phyloP scores from a whole-genome alignment of 2,888 invertebrate genomes.

The Panorpa germanica region DNA sequence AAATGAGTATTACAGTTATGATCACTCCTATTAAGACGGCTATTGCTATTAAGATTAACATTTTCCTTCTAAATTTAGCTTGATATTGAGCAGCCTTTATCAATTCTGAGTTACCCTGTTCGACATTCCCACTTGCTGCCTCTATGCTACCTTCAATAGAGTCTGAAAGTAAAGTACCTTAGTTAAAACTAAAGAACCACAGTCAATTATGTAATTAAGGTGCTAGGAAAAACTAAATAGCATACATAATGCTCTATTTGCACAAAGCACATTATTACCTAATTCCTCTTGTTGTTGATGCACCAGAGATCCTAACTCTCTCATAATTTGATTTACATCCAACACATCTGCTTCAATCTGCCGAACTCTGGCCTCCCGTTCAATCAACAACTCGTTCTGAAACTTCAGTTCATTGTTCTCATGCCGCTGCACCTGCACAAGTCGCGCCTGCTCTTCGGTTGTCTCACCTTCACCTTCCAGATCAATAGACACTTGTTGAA shows the following conservation, averaged over 20 bases:
- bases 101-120: conserved; percentile 58
- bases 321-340: conserved; percentile 71
- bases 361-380: conserved; percentile 60
- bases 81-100: conserved; percentile 68
- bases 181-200: conserved; percentile 11
- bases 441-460: conserved; percentile 22
- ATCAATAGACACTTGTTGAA: too few species aligned
- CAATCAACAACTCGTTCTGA: conserved; percentile 60
- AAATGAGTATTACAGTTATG: conserved; percentile 46
- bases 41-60: conserved; percentile 48
- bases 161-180: conserved; percentile 31
- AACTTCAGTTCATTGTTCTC: conserved; percentile 34
- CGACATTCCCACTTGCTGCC: conserved; percentile 51
- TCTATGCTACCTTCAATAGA: conserved; percentile 70
- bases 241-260: conserved; percentile 2
- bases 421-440: conserved; percentile 20
- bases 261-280: conserved; percentile 28
- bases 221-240: conserved; percentile 5
- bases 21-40: conserved; percentile 44
- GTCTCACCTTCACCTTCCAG: conserved; percentile 19
- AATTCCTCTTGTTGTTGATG: conserved; percentile 49
- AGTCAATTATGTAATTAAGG: conserved; percentile 7
- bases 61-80: conserved; percentile 53
- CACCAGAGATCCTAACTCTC: conserved; percentile 50
- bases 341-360: conserved; percentile 66